Evolutionary conservation across 1,140 invertebrate species (phyloP).

Genomic region (Telenomus remus): DNA sequence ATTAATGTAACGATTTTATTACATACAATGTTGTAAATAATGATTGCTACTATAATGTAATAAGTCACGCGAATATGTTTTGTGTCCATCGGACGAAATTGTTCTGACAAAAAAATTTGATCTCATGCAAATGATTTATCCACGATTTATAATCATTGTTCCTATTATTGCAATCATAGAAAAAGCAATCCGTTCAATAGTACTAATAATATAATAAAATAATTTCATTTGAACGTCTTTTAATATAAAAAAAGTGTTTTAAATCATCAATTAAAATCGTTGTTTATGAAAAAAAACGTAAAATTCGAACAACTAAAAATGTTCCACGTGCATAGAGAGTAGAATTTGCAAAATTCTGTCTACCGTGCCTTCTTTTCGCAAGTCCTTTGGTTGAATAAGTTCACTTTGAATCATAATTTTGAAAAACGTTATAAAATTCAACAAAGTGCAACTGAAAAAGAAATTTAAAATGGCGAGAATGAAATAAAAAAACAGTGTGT

Average conservation of each 20-base stretch:
- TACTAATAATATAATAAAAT: too few relatives aligned
- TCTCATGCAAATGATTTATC: neutral
- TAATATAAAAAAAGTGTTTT: too few relatives aligned
- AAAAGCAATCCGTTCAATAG: too few relatives aligned
- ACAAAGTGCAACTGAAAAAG: too few relatives aligned
- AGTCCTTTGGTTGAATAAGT: slow-evolving; percentile 33
- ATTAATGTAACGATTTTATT: slow-evolving; percentile 15
- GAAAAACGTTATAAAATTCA: slow-evolving; percentile 6
- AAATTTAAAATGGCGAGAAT: too few relatives aligned
- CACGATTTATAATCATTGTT: too few relatives aligned
- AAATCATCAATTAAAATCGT: neutral
- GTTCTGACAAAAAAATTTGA: neutral
- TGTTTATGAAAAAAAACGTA: slow-evolving; percentile 35
- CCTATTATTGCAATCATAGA: too few relatives aligned
- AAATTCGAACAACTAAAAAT: slow-evolving; percentile 28
- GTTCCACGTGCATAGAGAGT: slow-evolving; percentile 15
- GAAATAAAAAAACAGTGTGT: too few relatives aligned
- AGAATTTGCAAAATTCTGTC: slow-evolving; percentile 35
- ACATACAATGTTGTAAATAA: slow-evolving; percentile 29
- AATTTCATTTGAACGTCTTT: too few relatives aligned
- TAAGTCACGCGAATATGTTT: slow-evolving; percentile 20
- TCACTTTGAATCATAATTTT: slow-evolving; percentile 42
- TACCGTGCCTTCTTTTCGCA: slow-evolving; percentile 21
- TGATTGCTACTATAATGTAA: slow-evolving; percentile 6
- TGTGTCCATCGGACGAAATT: slow-evolving; percentile 23